phyloP scores from a whole-genome alignment of 2,888 invertebrate species.

The Deilephila elpenor region DNA sequence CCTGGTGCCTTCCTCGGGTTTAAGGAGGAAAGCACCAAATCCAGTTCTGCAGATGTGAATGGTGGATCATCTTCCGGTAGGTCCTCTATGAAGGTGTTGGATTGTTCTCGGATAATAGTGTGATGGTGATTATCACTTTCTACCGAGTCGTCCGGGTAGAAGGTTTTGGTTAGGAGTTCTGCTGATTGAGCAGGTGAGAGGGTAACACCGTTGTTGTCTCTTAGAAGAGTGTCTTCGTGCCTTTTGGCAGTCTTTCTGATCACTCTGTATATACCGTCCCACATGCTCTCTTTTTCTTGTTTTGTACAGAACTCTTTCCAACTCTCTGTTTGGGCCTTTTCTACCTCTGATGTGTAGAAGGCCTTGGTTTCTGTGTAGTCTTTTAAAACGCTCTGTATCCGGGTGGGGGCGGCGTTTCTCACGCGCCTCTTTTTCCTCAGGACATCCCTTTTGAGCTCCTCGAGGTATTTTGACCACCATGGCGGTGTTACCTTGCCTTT shows the following conservation, averaged over 20 bases:
- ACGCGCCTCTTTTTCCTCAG: neutral
- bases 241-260: constrained; percentile 16
- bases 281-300: constrained; percentile 28
- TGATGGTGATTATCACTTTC: no score
- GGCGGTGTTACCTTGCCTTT: neutral
- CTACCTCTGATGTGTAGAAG: neutral
- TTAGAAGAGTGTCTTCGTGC: constrained; percentile 29
- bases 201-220: neutral
- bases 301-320: constrained; percentile 34
- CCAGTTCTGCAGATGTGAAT: constrained; percentile 33
- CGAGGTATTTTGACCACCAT: constrained; percentile 5
- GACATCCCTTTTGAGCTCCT: neutral
- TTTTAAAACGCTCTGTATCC: neutral
- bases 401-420: neutral
- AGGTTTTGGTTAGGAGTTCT: constrained; percentile 1
- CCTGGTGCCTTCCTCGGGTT: constrained; percentile 35
- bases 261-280: constrained; percentile 31
- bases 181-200: constrained; percentile 14
- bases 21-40: neutral
- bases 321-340: constrained; percentile 23
- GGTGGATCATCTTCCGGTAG: constrained; percentile 34
- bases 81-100: neutral
- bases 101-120: constrained; percentile 19
- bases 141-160: constrained; percentile 14
- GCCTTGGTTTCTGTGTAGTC: constrained; percentile 9